Conservation (phyloP, 37 sponge, comb jelly and placozoan species). For the Spongilla lacustris region DNA sequence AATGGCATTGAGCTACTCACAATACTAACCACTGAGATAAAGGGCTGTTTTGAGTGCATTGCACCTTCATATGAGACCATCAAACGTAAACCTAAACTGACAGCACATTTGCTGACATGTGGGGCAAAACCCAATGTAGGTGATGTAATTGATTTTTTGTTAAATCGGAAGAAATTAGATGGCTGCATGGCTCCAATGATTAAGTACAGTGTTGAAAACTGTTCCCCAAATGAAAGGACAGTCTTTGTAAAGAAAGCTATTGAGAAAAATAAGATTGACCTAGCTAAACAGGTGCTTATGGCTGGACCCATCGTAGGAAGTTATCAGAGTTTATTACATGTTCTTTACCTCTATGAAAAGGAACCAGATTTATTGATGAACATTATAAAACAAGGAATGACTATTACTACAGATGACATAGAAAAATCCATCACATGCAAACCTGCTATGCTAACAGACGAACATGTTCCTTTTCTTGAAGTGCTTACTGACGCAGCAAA, state of each 20-base stretch:
- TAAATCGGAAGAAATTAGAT: no score
- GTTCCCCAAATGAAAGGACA: background rate
- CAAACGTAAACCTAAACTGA: background rate
- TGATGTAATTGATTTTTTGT: background rate
- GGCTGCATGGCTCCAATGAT: no score
- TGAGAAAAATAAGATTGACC: background rate
- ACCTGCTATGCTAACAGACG: no score
- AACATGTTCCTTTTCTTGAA: no score
- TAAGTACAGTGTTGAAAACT: background rate
- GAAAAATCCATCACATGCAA: no score
- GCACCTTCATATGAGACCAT: background rate
- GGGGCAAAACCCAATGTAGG: background rate
- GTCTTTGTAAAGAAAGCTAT: background rate
- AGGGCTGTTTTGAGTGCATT: background rate
- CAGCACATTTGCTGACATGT: background rate
- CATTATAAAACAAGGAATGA: no score
- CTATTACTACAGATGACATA: no score
- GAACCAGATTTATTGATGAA: no score
- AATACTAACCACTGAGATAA: background rate
- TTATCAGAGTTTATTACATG: no score
- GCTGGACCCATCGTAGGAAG: background rate
- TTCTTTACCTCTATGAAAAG: no score
- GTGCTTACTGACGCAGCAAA: no score
- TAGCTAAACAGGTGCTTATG: background rate
- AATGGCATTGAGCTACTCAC: background rate